These are phyloP conservation scores for Neoaliturus tenellus DNA, from an alignment of 2,888 invertebrate genomes.

Conservation along the genomic window DNA sequence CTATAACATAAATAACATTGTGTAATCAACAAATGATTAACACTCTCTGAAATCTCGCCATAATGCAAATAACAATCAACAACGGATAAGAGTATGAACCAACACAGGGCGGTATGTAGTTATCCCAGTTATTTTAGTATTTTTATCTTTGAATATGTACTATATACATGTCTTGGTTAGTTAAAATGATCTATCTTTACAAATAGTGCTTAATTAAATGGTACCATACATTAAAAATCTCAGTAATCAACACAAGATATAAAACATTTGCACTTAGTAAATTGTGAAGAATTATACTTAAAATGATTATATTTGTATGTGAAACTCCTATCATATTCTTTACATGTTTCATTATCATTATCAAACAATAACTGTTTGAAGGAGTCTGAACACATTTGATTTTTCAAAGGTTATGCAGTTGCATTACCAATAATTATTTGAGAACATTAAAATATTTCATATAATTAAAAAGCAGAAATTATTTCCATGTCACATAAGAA, in stretches of 20 bases:
- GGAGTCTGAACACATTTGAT: no score
- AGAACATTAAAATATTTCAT: no score
- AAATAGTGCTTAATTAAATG: constrained; percentile 8
- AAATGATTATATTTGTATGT: background rate
- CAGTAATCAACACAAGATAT: background rate
- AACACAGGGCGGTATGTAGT: no score
- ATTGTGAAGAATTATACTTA: background rate
- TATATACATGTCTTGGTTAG: constrained; percentile 20
- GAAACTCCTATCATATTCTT: background rate
- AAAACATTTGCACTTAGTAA: background rate
- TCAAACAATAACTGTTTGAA: no score
- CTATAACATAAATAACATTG: constrained; percentile 47
- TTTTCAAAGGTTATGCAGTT: no score
- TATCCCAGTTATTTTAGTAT: background rate
- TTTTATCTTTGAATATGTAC: background rate
- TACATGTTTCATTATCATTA: background rate
- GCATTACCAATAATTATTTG: no score
- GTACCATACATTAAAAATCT: constrained; percentile 10
- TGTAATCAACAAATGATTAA: constrained; percentile 39
- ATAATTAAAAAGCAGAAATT: no score
- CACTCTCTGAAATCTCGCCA: background rate
- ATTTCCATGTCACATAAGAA: no score
- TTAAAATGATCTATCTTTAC: constrained; percentile 30
- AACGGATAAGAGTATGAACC: background rate
- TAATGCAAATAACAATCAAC: background rate